phyloP scores from a whole-genome alignment of 2,888 invertebrate genomes.

The Coelopa pilipes region DNA sequence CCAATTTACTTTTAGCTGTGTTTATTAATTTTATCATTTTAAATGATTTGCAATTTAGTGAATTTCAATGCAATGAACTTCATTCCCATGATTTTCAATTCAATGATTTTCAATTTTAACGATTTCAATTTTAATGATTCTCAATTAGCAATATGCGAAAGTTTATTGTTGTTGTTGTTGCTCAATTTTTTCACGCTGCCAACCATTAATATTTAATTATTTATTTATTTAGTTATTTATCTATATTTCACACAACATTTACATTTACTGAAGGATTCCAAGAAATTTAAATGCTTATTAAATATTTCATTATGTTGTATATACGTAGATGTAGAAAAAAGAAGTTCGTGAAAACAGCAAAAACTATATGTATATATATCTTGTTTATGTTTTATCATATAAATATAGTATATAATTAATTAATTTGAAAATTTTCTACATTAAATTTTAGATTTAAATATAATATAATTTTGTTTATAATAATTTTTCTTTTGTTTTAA shows the following conservation, averaged over 20 bases:
- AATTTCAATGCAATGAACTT: too few species aligned
- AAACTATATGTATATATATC: constrained; percentile 18
- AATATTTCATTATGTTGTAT: neutral
- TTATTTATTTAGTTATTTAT: constrained; percentile 3
- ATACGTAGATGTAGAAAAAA: constrained; percentile 22
- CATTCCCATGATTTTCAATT: too few species aligned
- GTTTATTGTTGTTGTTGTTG: constrained; percentile 1
- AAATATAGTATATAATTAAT: constrained; percentile 21
- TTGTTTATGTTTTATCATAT: constrained; percentile 7
- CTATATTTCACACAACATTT: constrained; percentile 27
- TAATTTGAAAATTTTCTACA: constrained; percentile 26
- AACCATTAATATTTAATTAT: neutral
- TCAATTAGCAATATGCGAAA: too few species aligned
- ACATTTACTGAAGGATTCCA: constrained; percentile 15
- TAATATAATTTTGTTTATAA: neutral
- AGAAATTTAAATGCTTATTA: constrained; percentile 15
- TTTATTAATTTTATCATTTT: neutral
- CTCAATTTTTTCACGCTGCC: neutral
- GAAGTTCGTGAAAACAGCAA: constrained; percentile 24
- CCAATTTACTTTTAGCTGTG: neutral
- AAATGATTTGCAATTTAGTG: neutral
- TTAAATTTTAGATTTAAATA: constrained; percentile 4
- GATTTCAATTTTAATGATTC: too few species aligned
- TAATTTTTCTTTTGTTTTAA: neutral
- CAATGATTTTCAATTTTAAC: neutral